Evolutionary conservation across 2,797 vertebrate genomes (phyloP), one percentile per base, ranked within the genome.

Genomic region (Chanos chanos): DNA sequence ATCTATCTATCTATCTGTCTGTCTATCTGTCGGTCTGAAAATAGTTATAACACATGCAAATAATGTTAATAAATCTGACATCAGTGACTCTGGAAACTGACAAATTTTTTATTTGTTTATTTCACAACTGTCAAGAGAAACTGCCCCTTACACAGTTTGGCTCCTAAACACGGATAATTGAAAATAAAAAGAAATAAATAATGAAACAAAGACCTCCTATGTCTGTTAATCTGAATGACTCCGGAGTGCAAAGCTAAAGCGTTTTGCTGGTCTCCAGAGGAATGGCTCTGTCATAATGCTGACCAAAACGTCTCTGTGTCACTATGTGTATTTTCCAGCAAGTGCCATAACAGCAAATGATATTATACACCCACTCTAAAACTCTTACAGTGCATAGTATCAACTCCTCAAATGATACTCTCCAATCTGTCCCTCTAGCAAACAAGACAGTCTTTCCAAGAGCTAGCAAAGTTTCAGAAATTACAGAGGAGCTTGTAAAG

Each of bases 401-500:
- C 75, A 78, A 84, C 80, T 27, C 36, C 55, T 79, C 81, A 83
- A 86, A 85, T 86, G 77, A 84, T 83, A 85, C 72, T 58, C 76
- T 81, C 75, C 78, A 72, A 76, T 80, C 77, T 80, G 82, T 76
- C 82, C 75, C 75, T 81, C 80, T 81, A 78, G 80, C 86, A 87
- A 87, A 87, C 84, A 86, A 87, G 84, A 86, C 86, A 84, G 66
- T 43, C 73, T 63, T 64, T 52, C 50, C 72, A 77, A 74, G 78
- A 45, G 75, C 82, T 84, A 84, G 85, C 83, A 86, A 78, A 85
- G 81, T 71, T 78, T 78, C 83, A 81, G 77, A 82, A 83, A 74
- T 77, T 77, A 58, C 58, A 73, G 72, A 73, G 72, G 53, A 49
- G 37, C 49, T 60, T 43, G 15, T 61, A 80, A 74, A 79, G 54